Evolutionary conservation across 1,140 invertebrate genomes (phyloP).

Genomic region (Aphelenchoides besseyi): DNA sequence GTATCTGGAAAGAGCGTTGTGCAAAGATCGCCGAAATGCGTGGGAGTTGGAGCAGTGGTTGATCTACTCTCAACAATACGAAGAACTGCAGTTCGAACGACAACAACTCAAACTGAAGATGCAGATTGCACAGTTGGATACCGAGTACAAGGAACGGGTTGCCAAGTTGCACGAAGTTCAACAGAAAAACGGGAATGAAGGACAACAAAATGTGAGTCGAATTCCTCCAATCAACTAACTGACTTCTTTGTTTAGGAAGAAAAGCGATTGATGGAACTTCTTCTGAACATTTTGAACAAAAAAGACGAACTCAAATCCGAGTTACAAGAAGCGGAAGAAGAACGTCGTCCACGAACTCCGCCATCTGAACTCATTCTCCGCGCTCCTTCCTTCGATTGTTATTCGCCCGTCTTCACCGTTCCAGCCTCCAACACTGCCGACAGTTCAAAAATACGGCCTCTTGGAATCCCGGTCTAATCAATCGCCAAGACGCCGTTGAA

Average conservation of each 20-base stretch:
- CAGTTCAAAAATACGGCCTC: neutral
- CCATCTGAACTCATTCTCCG: neutral
- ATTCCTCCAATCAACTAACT: neutral
- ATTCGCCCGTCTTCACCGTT: neutral
- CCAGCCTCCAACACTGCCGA: neutral
- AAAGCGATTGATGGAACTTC: neutral
- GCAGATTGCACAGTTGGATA: neutral
- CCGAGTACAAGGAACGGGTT: neutral
- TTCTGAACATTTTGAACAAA: neutral
- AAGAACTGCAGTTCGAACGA: conserved; percentile 7
- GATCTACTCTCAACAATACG: conserved; percentile 18
- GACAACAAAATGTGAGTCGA: neutral
- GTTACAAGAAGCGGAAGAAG: neutral
- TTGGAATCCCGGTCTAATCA: neutral
- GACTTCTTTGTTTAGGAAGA: neutral
- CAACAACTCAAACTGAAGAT: neutral
- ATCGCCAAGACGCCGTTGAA: neutral
- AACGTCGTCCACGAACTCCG: neutral
- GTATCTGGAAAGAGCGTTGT: conserved; percentile 2
- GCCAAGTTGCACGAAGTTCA: neutral
- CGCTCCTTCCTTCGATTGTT: neutral
- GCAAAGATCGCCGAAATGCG: neutral
- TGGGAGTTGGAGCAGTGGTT: conserved; percentile 24
- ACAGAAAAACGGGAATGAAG: neutral
- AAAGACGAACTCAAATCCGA: neutral